These are phyloP conservation scores for Crotalus horridus DNA, from an alignment of 2,113 vertebrate species.

Conservation along the genomic window DNA sequence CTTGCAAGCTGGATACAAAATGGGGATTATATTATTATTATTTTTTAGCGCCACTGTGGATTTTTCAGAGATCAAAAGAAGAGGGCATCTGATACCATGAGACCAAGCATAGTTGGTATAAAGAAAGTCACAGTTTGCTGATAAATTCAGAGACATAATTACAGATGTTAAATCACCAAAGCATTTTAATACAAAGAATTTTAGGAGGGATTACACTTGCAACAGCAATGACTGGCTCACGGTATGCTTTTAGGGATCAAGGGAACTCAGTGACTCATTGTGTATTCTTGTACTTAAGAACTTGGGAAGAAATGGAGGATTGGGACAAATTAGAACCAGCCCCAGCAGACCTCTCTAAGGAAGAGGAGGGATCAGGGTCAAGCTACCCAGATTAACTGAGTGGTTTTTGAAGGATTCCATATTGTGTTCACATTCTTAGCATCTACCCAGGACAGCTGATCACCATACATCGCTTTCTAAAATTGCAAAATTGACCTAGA, in stretches of 20 bases:
- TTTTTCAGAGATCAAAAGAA: not conserved
- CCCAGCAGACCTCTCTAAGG: not conserved
- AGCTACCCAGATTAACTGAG: not conserved
- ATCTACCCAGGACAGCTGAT: not conserved
- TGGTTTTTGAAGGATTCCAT: not conserved
- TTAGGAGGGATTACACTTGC: constrained; percentile 26
- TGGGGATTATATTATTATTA: not conserved
- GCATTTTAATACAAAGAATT: constrained; percentile 32
- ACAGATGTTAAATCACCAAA: constrained; percentile 42
- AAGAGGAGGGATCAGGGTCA: not conserved
- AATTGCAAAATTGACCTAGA: not conserved
- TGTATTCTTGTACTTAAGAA: not conserved
- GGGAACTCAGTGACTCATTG: no score
- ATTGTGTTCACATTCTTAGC: not conserved
- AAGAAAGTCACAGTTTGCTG: constrained; percentile 43
- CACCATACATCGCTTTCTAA: not conserved
- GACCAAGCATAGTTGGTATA: constrained; percentile 24
- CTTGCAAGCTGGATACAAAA: not conserved
- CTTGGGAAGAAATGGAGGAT: not conserved
- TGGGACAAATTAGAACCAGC: not conserved
- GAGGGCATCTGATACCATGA: constrained; percentile 9
- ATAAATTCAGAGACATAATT: constrained; percentile 38
- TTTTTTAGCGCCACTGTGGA: constrained; percentile 15
- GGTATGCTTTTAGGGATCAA: not conserved
- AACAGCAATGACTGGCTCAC: not conserved